Evolutionary conservation across 1,140 invertebrate genomes (phyloP), one percentile per base, ranked within the genome.

Genomic region (Anoplolepis gracilipes): DNA sequence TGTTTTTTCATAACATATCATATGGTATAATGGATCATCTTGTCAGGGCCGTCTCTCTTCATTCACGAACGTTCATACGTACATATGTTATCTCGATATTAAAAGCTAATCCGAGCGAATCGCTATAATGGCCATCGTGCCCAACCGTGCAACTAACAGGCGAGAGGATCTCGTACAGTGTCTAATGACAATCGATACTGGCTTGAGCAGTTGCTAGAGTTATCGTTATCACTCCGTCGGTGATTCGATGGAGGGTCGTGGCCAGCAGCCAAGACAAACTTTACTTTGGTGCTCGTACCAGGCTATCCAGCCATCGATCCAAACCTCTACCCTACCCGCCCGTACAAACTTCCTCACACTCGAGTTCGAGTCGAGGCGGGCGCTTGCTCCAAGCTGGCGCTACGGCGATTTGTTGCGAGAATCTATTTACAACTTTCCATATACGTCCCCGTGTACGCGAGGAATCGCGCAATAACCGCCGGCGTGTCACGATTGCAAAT

Each of bases 181-280:
- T 77, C 86, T 91, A 91, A 90, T 91, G 87, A 87, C 90, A 91
- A 90, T 91, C 89, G 87, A 89, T 90, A 87, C 81, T 79, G 84
- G 77, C 79, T 78, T 69, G 84, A 90, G 33, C 88, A 87, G 78
- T 89, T 79, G 76, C 76, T 85, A 57, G 72, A 89, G 61, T 90
- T 90, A 90, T 90, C 90, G 85, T 90, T 87, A 90, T 87, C 87
- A 59, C 75, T 90, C 70, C 33, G 79, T 88, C 69, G 75, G 78
- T 84, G 78, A 90, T 88, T 77, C 87, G 75, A 81, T 84, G 78
- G 84, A 82, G 69, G 72, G 61, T 88, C 84, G 86, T 90, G 89
- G 88, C 84, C 57, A 57, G 46, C 25, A 67, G 89, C 84, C 88
- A 90, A 88, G 69, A 77, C 87, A 90, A 90, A 90, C 79, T 90